Conservation (phyloP, 2,113 vertebrate genomes). For the Pangasianodon hypophthalmus region DNA sequence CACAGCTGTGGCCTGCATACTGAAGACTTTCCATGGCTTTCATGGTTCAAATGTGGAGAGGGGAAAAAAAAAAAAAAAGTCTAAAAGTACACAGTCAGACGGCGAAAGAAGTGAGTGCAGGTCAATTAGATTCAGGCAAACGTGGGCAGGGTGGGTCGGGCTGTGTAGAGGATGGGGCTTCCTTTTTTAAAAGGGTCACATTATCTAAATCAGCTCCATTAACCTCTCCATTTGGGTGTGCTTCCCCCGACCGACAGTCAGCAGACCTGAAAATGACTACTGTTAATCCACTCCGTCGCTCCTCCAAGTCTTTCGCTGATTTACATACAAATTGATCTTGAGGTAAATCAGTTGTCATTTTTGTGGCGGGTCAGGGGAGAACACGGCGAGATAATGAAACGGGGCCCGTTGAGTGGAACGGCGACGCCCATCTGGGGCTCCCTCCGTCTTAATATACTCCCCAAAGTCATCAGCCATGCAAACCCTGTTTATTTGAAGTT, state of each 20-base stretch:
- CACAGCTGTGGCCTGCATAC: constrained; percentile 17
- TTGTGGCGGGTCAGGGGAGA: constrained; percentile 72
- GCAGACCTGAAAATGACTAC: constrained; percentile 69
- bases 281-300: constrained; percentile 69
- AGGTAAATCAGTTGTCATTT: constrained; percentile 82
- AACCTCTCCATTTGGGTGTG: constrained; percentile 63
- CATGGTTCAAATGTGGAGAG: background rate
- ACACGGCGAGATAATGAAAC: constrained; percentile 80
- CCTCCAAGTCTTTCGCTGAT: constrained; percentile 72
- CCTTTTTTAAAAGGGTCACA: constrained; percentile 58
- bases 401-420: constrained; percentile 72
- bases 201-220: constrained; percentile 77
- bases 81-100: background rate
- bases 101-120: background rate
- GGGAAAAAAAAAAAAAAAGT: background rate
- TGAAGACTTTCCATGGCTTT: background rate
- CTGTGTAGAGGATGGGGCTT: background rate
- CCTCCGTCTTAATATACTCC: constrained; percentile 64
- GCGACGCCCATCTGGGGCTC: constrained; percentile 71
- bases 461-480: constrained; percentile 40
- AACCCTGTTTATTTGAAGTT: constrained; percentile 32
- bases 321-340: constrained; percentile 84
- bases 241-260: constrained; percentile 51
- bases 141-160: constrained; percentile 38
- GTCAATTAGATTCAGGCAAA: constrained; percentile 50